phyloP scores from a whole-genome alignment of 1,140 invertebrate genomes.

The Ostrea edulis region DNA sequence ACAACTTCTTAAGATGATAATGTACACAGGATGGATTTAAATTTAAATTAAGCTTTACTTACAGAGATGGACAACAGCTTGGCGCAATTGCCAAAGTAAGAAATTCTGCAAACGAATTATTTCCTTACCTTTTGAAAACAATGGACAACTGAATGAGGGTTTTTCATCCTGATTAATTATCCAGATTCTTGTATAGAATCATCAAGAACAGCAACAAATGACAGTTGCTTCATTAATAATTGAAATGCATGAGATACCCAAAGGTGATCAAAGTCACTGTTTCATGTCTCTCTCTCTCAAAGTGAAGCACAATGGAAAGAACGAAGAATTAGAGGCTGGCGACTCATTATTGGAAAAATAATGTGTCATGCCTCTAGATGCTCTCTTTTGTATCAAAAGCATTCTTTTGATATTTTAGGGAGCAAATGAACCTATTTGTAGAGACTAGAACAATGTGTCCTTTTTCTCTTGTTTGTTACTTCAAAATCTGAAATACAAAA shows the following conservation, averaged over 20 bases:
- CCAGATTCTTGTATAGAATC: constrained; percentile 16
- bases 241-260: constrained; percentile 31
- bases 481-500: too few species aligned
- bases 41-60: background rate
- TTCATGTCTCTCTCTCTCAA: background rate
- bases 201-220: constrained; percentile 25
- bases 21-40: background rate
- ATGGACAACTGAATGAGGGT: background rate
- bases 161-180: constrained; percentile 17
- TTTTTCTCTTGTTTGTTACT: background rate
- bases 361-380: constrained; percentile 19
- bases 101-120: background rate
- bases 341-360: constrained; percentile 33
- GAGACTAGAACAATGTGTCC: background rate
- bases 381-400: background rate
- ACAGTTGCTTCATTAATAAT: constrained; percentile 22
- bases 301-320: background rate
- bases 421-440: background rate
- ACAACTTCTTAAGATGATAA: background rate
- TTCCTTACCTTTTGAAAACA: constrained; percentile 22
- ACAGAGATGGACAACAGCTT: background rate
- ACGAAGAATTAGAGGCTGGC: constrained; percentile 6
- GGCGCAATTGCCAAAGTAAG: background rate
- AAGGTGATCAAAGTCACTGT: constrained; percentile 26
- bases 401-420: constrained; percentile 16